Percentiles rank a stretch among this genome's conserved stretches.
These are phyloP conservation scores for Vanessa cardui DNA, from an alignment of 2,888 invertebrate species.

Conservation along the genomic window DNA sequence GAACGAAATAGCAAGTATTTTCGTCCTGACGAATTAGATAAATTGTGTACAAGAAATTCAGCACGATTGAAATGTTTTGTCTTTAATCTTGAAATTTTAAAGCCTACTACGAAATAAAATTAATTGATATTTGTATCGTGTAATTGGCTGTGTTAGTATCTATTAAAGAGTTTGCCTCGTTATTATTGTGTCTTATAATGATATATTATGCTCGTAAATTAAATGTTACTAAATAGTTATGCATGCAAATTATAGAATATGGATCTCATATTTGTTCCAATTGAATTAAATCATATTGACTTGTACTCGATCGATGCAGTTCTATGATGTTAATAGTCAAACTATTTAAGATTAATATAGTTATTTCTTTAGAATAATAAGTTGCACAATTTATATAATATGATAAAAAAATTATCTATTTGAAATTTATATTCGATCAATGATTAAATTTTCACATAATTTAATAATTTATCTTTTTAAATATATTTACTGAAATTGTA, in stretches of 20 bases:
- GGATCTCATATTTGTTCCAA: slow-evolving; percentile 12
- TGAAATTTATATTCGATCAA: too few species aligned
- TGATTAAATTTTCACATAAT: too few species aligned
- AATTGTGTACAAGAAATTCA: too few species aligned
- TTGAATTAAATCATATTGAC: slow-evolving; percentile 5
- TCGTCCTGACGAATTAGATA: too few species aligned
- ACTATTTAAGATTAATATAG: slow-evolving; percentile 3
- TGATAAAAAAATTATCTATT: too few species aligned
- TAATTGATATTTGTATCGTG: slow-evolving; percentile 35
- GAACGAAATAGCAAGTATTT: background rate
- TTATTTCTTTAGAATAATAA: slow-evolving; percentile 1
- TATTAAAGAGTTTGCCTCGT: slow-evolving; percentile 22
- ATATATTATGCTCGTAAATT: background rate
- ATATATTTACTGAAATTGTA: too few species aligned
- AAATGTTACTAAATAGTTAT: slow-evolving; percentile 4
- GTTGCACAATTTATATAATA: slow-evolving; percentile 37
- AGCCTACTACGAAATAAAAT: background rate
- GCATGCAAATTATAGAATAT: slow-evolving; percentile 21
- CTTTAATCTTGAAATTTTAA: slow-evolving; percentile 1
- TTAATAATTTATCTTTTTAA: too few species aligned
- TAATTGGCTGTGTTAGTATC: slow-evolving; percentile 41
- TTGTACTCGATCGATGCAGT: background rate
- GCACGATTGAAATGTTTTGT: background rate
- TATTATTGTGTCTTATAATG: slow-evolving; percentile 23
- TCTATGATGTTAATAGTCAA: background rate